These are phyloP conservation scores for Anseranas semipalmata DNA, from an alignment of 2,113 vertebrate genomes.

Conservation along the genomic window DNA sequence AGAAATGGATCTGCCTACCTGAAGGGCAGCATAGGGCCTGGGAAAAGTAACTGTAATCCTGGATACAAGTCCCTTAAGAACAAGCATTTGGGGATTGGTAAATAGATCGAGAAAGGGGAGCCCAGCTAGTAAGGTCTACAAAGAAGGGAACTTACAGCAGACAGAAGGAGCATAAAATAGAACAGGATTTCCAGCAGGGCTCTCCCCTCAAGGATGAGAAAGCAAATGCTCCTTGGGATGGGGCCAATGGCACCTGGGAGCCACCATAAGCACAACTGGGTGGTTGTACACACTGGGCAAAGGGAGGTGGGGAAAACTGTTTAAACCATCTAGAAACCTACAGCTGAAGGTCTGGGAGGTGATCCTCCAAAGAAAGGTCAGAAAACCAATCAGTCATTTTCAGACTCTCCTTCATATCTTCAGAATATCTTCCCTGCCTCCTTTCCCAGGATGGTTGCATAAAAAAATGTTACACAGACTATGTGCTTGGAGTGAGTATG, in stretches of 20 bases:
- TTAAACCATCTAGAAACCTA: not conserved
- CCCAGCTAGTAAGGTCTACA: not conserved
- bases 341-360: not conserved
- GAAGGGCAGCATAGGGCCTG: not conserved
- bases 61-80: not conserved
- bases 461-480: not conserved
- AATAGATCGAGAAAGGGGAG: not conserved
- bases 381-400: not conserved
- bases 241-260: not conserved
- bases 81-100: not conserved
- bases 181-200: not conserved
- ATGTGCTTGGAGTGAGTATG: not conserved
- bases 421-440: not conserved
- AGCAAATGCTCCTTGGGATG: rapidly evolving
- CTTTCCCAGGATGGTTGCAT: not conserved
- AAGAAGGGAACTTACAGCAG: not conserved
- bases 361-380: not conserved
- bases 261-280: rapidly evolving
- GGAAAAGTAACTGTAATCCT: not conserved
- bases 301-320: not conserved
- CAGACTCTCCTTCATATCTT: not conserved
- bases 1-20: not conserved
- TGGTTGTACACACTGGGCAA: not conserved
- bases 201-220: not conserved
- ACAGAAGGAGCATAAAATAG: not conserved